phyloP scores from a whole-genome alignment of 2,888 invertebrate species.

The Polylopha cassiicola region DNA sequence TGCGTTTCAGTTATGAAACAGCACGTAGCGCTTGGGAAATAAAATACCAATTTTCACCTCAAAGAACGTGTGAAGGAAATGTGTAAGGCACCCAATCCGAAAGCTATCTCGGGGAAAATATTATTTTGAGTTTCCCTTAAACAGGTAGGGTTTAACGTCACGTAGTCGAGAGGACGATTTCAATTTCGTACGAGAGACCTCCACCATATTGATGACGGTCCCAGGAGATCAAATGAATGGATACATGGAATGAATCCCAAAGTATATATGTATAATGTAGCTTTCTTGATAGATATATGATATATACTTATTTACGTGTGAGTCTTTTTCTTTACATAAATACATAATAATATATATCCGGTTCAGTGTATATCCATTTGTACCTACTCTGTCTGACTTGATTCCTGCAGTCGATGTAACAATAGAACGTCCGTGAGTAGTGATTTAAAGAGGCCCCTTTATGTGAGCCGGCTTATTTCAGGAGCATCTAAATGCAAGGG shows the following conservation, averaged over 20 bases:
- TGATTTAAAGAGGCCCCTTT: slow-evolving; percentile 20
- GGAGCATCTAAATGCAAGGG: slow-evolving; percentile 22
- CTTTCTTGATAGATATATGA: too few relatives aligned
- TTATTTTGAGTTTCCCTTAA: slow-evolving; percentile 59
- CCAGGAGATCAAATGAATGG: slow-evolving; percentile 39
- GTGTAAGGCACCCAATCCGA: slow-evolving; percentile 45
- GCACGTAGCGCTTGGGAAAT: slow-evolving; percentile 18
- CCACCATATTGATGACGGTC: slow-evolving; percentile 42
- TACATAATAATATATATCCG: too few relatives aligned
- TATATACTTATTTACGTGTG: too few relatives aligned
- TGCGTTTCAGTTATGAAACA: slow-evolving; percentile 4
- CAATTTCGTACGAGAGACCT: slow-evolving; percentile 55
- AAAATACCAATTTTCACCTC: slow-evolving; percentile 56
- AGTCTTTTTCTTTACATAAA: too few relatives aligned
- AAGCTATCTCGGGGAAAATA: slow-evolving; percentile 52
- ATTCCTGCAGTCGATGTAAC: too few relatives aligned
- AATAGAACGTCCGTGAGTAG: slow-evolving; percentile 11
- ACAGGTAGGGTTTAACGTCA: slow-evolving; percentile 62
- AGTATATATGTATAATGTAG: too few relatives aligned
- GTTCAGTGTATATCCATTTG: too few relatives aligned
- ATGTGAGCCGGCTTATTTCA: slow-evolving; percentile 20
- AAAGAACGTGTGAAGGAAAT: slow-evolving; percentile 39
- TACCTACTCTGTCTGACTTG: too few relatives aligned
- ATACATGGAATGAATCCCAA: slow-evolving; percentile 33
- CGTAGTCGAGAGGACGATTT: slow-evolving; percentile 60